These are phyloP conservation scores for Drosophila repleta DNA, from an alignment of 1,140 invertebrate genomes.

Conservation along the genomic window DNA sequence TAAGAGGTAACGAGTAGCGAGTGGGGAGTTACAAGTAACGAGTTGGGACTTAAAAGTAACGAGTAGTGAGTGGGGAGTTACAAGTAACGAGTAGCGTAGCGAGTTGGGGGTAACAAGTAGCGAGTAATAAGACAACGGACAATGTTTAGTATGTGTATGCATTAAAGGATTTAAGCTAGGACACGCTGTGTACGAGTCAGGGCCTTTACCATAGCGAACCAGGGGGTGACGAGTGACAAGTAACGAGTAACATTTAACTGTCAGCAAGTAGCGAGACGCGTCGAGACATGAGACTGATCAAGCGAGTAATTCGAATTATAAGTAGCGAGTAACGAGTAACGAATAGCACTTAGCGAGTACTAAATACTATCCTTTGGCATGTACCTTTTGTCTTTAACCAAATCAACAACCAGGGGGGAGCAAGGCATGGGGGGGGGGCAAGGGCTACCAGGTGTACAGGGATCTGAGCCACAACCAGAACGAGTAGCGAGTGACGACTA, in stretches of 20 bases:
- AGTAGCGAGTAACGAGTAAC: background rate
- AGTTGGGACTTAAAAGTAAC: no score
- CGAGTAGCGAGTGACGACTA: conserved; percentile 8
- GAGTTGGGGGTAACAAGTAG: background rate
- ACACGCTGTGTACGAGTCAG: background rate
- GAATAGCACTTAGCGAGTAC: background rate
- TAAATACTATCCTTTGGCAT: no score
- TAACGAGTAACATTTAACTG: background rate
- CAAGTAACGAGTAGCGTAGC: background rate
- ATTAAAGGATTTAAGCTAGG: background rate
- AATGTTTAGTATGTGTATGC: background rate
- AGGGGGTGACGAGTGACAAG: background rate
- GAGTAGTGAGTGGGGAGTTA: no score
- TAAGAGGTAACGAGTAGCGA: background rate
- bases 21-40: background rate
- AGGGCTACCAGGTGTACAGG: background rate
- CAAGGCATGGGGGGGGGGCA: background rate
- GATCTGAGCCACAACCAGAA: background rate
- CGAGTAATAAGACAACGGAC: background rate
- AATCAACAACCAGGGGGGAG: background rate
- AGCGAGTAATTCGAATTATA: no score
- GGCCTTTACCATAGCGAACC: background rate
- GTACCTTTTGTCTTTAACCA: background rate
- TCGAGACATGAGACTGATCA: background rate
- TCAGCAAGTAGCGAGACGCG: no score